phyloP scores from a whole-genome alignment of 92 coral and sea anemone species.

The Isaurus tuberculatus region DNA sequence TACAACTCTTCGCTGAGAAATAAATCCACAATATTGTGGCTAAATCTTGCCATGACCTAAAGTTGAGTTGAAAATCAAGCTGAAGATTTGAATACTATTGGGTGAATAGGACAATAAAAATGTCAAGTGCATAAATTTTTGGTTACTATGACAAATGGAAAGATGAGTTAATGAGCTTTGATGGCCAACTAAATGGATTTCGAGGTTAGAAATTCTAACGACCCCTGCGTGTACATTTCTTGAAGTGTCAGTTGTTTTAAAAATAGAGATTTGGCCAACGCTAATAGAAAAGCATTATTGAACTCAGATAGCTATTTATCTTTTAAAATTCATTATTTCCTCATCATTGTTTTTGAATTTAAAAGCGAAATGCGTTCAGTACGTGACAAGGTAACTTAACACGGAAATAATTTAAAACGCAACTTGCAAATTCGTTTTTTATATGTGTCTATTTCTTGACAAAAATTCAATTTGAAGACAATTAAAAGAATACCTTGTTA shows the following conservation, averaged over 20 bases:
- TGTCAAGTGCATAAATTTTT: conserved; percentile 16
- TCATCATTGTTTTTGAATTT: not conserved
- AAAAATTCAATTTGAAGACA: conserved; percentile 7
- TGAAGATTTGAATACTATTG: not conserved
- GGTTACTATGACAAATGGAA: conserved; percentile 33
- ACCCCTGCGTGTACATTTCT: not conserved
- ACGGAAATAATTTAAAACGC: not conserved
- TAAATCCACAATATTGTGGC: not conserved
- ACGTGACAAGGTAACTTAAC: not conserved
- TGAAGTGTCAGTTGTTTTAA: not conserved
- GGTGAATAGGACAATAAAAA: not conserved
- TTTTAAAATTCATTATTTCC: too few species aligned
- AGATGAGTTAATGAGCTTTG: conserved; percentile 11
- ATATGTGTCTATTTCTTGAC: conserved; percentile 26
- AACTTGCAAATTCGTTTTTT: conserved; percentile 11
- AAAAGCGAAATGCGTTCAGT: not conserved
- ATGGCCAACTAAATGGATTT: conserved; percentile 30
- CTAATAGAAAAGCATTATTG: not conserved
- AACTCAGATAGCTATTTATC: too few species aligned
- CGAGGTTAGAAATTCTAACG: not conserved
- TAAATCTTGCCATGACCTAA: too few species aligned
- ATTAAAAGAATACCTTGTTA: not conserved
- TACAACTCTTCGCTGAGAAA: not conserved
- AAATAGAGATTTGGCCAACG: not conserved
- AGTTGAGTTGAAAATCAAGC: not conserved